Evolutionary conservation across 2,888 invertebrate species (phyloP).

Genomic region (Neoscelio sp.): DNA sequence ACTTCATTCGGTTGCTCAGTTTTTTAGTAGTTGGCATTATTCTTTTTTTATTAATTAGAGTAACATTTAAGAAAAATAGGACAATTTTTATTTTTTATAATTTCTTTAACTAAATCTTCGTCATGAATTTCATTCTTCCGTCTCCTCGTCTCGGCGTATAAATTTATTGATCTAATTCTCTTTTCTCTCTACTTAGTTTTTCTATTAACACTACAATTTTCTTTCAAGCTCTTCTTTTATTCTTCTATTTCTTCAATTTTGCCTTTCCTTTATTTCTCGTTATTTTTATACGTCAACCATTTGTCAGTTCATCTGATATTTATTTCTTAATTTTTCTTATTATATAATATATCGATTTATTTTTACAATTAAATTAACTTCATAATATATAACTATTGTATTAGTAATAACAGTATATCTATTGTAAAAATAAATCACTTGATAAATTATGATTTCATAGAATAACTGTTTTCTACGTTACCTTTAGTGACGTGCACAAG

Average conservation of each 20-base stretch:
- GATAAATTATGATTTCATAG: background rate
- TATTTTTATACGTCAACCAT: background rate
- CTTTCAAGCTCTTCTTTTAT: background rate
- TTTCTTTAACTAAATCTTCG: conserved; percentile 28
- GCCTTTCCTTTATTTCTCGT: conserved; percentile 2
- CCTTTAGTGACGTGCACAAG: background rate
- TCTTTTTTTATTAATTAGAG: conserved; percentile 35
- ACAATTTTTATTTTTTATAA: conserved; percentile 39
- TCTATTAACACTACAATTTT: conserved; percentile 37
- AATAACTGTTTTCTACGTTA: background rate
- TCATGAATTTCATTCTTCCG: conserved; percentile 10
- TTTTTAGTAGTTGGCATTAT: conserved; percentile 31
- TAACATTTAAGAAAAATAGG: conserved; percentile 33
- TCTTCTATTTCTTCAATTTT: conserved; percentile 2
- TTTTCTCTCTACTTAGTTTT: conserved; percentile 11
- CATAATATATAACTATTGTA: too few relatives aligned
- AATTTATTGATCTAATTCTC: conserved; percentile 45
- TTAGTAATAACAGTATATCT: too few relatives aligned
- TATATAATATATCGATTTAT: too few relatives aligned
- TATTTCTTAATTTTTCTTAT: background rate
- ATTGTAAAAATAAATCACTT: background rate
- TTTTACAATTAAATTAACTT: too few relatives aligned
- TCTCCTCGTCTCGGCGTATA: conserved; percentile 9
- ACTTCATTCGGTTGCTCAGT: conserved; percentile 21
- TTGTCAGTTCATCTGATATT: background rate